A percentile compares a stretch with the other conserved stretches of the same genome.
These are phyloP conservation scores for Heliconius melpomene DNA, from an alignment of 1,140 invertebrate genomes.

Conservation along the genomic window DNA sequence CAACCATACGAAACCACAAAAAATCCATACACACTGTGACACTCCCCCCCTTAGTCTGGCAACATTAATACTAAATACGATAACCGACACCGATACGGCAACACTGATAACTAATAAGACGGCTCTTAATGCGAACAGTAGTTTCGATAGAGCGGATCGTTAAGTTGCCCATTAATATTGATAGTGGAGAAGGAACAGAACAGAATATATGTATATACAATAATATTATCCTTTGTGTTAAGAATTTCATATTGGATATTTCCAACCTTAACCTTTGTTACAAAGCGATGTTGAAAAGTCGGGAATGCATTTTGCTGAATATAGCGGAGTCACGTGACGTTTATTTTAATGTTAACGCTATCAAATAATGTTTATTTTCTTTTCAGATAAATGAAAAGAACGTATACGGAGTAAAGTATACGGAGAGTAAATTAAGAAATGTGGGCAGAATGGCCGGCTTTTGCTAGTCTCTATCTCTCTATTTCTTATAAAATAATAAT, in stretches of 20 bases:
- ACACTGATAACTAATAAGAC: slow-evolving; percentile 7
- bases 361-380: too few species aligned
- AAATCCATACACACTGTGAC: background rate
- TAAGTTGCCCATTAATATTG: slow-evolving; percentile 6
- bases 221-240: background rate
- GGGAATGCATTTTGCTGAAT: background rate
- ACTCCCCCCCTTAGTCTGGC: background rate
- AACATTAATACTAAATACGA: background rate
- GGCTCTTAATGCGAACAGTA: background rate
- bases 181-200: background rate
- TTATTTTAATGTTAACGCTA: too few species aligned
- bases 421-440: too few species aligned
- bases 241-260: background rate
- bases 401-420: too few species aligned
- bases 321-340: background rate
- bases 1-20: background rate
- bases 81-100: slow-evolving; percentile 3
- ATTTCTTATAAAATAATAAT: too few species aligned
- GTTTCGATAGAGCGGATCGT: background rate
- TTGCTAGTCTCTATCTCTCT: too few species aligned
- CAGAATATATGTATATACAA: background rate
- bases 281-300: background rate
- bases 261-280: background rate
- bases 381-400: too few species aligned
- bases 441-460: too few species aligned